A percentile compares a stretch with the other conserved stretches of the same genome.
Evolutionary conservation across 2,888 invertebrate genomes (phyloP).

Genomic region (Thereva unica): DNA sequence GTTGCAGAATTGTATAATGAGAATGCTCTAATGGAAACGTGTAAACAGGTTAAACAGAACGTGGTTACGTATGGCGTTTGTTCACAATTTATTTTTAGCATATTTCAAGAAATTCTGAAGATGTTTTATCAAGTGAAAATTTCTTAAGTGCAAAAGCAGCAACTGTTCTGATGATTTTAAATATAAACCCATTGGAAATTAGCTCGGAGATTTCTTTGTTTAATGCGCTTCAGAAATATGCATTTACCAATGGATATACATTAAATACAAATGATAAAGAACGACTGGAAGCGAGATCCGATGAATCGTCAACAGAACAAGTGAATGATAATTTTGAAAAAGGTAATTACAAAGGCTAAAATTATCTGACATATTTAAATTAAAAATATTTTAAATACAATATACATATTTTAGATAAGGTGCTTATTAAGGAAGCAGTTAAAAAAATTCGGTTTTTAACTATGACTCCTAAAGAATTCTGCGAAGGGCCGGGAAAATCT

Average conservation of each 20-base stretch:
- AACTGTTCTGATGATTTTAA: slow-evolving; percentile 75
- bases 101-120: slow-evolving; percentile 55
- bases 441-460: too few species aligned
- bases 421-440: too few species aligned
- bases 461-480: slow-evolving; percentile 60
- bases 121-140: slow-evolving; percentile 73
- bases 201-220: slow-evolving; percentile 78
- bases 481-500: slow-evolving; percentile 78
- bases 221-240: slow-evolving; percentile 72
- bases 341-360: too few species aligned
- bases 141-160: slow-evolving; percentile 77
- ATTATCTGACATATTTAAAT: too few species aligned
- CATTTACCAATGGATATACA: slow-evolving; percentile 61
- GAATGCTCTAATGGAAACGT: slow-evolving; percentile 77
- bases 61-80: too few species aligned
- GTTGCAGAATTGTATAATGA: slow-evolving; percentile 85
- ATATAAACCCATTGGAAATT: slow-evolving; percentile 73
- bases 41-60: slow-evolving; percentile 65
- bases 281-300: slow-evolving; percentile 36
- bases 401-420: slow-evolving; percentile 27
- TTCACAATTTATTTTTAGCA: neutral
- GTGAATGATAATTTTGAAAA: too few species aligned
- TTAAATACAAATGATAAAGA: neutral
- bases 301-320: slow-evolving; percentile 38
- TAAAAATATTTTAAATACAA: too few species aligned